Conservation (phyloP, 2,797 vertebrate genomes). For the Paratrypauchen microcephalus region DNA sequence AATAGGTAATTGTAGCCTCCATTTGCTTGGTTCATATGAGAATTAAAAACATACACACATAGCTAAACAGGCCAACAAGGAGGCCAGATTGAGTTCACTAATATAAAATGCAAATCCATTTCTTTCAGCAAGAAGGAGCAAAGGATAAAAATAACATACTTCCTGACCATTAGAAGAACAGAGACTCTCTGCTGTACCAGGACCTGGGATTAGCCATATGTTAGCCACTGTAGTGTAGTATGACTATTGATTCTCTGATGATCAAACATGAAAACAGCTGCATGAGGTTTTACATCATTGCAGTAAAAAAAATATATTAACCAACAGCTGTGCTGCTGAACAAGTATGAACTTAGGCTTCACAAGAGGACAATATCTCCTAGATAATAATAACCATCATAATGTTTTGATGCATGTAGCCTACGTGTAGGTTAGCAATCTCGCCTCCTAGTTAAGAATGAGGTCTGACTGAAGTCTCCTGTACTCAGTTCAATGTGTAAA, state of each 20-base stretch:
- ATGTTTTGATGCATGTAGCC: background rate
- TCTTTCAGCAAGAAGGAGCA: too few relatives aligned
- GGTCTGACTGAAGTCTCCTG: background rate
- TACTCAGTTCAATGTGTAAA: too few relatives aligned
- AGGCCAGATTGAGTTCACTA: background rate
- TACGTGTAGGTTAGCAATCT: too few relatives aligned
- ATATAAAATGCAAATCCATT: too few relatives aligned
- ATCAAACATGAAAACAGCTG: conserved; percentile 18
- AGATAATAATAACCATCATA: conserved; percentile 11
- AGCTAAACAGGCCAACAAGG: too few relatives aligned
- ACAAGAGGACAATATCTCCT: conserved; percentile 19
- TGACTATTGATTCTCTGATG: background rate
- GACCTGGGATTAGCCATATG: conserved; percentile 3
- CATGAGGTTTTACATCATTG: background rate
- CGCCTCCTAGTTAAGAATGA: too few relatives aligned
- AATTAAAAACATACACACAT: too few relatives aligned
- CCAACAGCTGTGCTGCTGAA: conserved; percentile 15
- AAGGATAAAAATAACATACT: background rate
- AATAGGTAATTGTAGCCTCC: too few relatives aligned
- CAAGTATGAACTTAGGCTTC: background rate
- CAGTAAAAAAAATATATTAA: background rate
- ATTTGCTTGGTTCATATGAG: too few relatives aligned
- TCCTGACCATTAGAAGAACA: background rate
- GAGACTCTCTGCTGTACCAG: background rate
- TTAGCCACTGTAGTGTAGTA: background rate